Evolutionary conservation across 1,140 invertebrate species (phyloP).

Genomic region (Lethrus apterus): DNA sequence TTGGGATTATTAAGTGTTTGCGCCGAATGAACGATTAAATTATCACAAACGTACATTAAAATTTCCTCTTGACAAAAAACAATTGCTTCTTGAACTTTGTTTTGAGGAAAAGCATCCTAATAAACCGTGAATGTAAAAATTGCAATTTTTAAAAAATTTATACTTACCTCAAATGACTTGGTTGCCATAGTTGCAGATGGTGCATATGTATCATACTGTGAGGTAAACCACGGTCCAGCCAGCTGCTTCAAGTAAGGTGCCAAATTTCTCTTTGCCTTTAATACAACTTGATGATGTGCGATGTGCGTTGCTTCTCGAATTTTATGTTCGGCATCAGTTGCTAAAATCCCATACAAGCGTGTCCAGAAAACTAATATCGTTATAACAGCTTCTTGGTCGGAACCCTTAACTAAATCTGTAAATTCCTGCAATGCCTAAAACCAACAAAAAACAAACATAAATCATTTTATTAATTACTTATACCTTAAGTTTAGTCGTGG

Average conservation of each 20-base stretch:
- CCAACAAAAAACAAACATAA: background rate
- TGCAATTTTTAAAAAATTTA: slow-evolving; percentile 7
- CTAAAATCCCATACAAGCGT: slow-evolving; percentile 62
- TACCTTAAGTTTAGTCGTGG: slow-evolving; percentile 77
- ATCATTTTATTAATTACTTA: slow-evolving; percentile 3
- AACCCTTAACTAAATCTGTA: slow-evolving; percentile 53
- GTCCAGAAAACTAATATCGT: slow-evolving; percentile 70
- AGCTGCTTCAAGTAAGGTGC: slow-evolving; percentile 71
- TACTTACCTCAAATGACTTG: slow-evolving; percentile 56
- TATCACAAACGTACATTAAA: slow-evolving; percentile 61
- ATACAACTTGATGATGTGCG: slow-evolving; percentile 60
- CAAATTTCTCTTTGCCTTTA: slow-evolving; percentile 61
- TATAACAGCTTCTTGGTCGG: slow-evolving; percentile 53
- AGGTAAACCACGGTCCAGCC: slow-evolving; percentile 66
- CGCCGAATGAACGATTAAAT: slow-evolving; percentile 59
- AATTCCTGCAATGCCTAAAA: slow-evolving; percentile 73
- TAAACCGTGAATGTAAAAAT: slow-evolving; percentile 21
- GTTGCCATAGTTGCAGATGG: slow-evolving; percentile 67
- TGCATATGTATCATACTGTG: slow-evolving; percentile 73
- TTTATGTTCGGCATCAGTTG: slow-evolving; percentile 68
- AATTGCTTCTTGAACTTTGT: slow-evolving; percentile 64
- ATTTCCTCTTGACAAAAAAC: slow-evolving; percentile 71
- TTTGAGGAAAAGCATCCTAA: slow-evolving; percentile 59
- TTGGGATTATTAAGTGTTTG: slow-evolving; percentile 51
- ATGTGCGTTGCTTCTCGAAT: slow-evolving; percentile 67